A percentile compares a stretch with the other conserved stretches of the same genome.
These are phyloP conservation scores for Apodemia zela DNA, from an alignment of 2,888 invertebrate species.

Conservation along the genomic window DNA sequence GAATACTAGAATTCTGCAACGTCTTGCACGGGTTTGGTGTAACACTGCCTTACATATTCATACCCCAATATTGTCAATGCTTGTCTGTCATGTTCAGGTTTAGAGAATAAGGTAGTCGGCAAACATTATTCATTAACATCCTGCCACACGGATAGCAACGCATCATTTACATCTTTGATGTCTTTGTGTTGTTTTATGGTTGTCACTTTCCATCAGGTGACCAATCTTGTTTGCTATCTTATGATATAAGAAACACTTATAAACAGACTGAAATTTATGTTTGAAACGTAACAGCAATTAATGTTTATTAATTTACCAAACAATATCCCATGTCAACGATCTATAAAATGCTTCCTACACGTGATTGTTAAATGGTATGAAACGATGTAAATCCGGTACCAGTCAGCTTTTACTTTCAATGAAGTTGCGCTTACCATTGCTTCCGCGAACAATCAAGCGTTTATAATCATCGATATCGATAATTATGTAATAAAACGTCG, in stretches of 20 bases:
- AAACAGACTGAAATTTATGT: background rate
- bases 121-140: no score
- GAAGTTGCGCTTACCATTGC: constrained; percentile 45
- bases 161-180: no score
- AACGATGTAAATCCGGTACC: constrained; percentile 51
- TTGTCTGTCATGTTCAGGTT: no score
- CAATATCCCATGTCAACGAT: constrained; percentile 26
- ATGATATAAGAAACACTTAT: background rate
- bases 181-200: no score
- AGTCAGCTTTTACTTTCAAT: constrained; percentile 73
- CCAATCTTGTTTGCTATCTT: no score
- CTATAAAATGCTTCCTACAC: constrained; percentile 32
- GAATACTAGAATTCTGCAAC: no score
- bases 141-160: no score
- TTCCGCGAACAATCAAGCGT: constrained; percentile 62
- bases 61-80: no score
- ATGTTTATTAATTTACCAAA: constrained; percentile 19
- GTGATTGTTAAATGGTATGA: constrained; percentile 35
- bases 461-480: constrained; percentile 40
- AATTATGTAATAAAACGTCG: constrained; percentile 22
- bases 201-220: no score
- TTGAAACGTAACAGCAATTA: background rate
- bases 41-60: no score
- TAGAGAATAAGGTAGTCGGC: no score
- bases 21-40: no score